Base-by-base conservation (phyloP, 2,113 vertebrate species). In the Apodemus sylvaticus region DNA sequence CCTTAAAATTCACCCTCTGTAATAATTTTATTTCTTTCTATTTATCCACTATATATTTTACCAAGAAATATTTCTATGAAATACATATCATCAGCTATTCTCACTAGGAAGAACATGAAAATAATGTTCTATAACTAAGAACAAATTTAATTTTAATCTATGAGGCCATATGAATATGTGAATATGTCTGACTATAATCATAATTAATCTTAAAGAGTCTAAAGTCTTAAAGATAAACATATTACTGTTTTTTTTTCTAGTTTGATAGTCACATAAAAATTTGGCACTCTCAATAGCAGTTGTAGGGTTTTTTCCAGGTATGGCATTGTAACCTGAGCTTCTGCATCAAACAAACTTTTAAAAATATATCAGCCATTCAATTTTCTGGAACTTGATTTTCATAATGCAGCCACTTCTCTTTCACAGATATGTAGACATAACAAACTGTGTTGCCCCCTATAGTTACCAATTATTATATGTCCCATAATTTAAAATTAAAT, bases 401-500 rank as follows among this genome's bases (percentile, higher is more conserved):
- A 94, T 12, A 97, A 83, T 94, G 96, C 74, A 94, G 34, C 26
- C 39, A 74, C 91, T 97, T 95, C 48, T 92, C 19, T 68, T 96
- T 91, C 48, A 91, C 62, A 71, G 48, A 45, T 91, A 95, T 96
- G 60, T 7, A 86, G 34, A 58, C 36, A 58, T 90, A 94, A 86
- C 53, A 95, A 96, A 95, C 78, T 92, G 14, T 93, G 71, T 83
- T 89, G 29, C 6, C 14, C 70, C 88, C 88, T 94, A 60, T 68
- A 81, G 88, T 94, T 96, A 93, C 53, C 51, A 96, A 83, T 96
- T 89, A 96, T 95, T 97, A 94, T 13, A 94, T 26, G 94, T 94
- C 83, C 87, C 74, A 91, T 91, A 55, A 95, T 94, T 94, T 96
- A 89, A 97, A 97, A 94, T 97, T 95, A 92, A 92, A 94, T 86